Conservation (phyloP, 2,797 vertebrate species). For the Valencia hispanica region DNA sequence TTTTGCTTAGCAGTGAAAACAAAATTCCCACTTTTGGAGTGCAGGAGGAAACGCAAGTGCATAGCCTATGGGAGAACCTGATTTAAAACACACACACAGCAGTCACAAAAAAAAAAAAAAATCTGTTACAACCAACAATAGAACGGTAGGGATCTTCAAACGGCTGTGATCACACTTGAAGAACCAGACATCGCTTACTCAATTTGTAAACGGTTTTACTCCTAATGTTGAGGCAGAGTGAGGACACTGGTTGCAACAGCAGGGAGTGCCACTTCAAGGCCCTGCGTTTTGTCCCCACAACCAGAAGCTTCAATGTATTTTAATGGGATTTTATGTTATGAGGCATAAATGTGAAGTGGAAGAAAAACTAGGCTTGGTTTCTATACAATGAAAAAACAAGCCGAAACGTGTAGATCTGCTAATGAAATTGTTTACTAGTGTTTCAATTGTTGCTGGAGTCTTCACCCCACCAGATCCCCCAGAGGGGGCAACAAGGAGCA, state of each 20-base stretch:
- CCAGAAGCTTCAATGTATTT: neutral
- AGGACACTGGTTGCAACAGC: neutral
- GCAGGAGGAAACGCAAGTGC: neutral
- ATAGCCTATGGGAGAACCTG: conserved; percentile 52
- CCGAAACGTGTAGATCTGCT: too few relatives aligned
- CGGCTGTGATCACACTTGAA: conserved; percentile 29
- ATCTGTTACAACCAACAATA: conserved; percentile 1
- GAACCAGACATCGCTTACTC: conserved; percentile 46
- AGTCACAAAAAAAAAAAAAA: conserved; percentile 7
- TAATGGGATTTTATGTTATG: neutral
- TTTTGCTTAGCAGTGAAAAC: neutral
- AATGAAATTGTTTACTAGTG: too few relatives aligned
- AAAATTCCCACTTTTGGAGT: neutral
- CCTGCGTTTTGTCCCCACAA: neutral
- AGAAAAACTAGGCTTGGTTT: neutral
- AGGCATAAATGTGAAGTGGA: neutral
- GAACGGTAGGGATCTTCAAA: conserved; percentile 17
- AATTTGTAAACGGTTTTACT: neutral
- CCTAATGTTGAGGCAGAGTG: neutral
- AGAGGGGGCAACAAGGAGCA: too few relatives aligned
- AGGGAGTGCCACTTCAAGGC: conserved; percentile 12
- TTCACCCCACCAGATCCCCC: too few relatives aligned
- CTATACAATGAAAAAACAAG: too few relatives aligned
- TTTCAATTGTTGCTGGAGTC: too few relatives aligned
- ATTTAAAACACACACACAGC: conserved; percentile 9